Evolutionary conservation across 2,797 vertebrate species (phyloP), one percentile per base, ranked within the genome.

Genomic region (Petrocephalus schoutedeni): DNA sequence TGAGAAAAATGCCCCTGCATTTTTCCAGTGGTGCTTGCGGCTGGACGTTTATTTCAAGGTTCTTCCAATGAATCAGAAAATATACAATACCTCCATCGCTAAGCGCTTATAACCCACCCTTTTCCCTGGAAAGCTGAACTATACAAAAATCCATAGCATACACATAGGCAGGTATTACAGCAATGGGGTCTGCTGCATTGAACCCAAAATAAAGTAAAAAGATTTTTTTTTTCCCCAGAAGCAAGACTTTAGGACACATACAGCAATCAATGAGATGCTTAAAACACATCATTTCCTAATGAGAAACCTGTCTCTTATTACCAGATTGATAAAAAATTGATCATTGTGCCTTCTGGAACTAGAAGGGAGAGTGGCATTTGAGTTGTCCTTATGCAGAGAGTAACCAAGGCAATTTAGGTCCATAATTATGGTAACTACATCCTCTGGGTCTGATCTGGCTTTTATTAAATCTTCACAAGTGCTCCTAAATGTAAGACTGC

Each of bases 111-210:
- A 36, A 36, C 67, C 84, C 89, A 82, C 87, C 91, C 87, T 53
- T 84, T 54, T 23, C 23, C 88, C 86, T 67, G 90, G 90, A 67
- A 89, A 53, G 83, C 80, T 88, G 86, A 87, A 90, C 89, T 90
- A 89, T 88, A 90, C 53, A 28, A 53, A 16, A 54, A 87, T 32
- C 49, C 58, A 80, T 87, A 90, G 89, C 82, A 86, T 89, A 90
- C 90, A 92, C 9, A 90, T 89, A 88, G 67, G 82, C 90, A 88
- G 89, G 90, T 89, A 87, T 92, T 89, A 91, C 91, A 71, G 91
- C 91, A 92, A 95, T 94, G 93, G 92, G 93, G 91, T 94, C 92
- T 93, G 93, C 94, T 93, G 67, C 32, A 16, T 28, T 71, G 64
- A 89, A 88, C 90, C 90, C 88, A 88, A 82, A 82, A 89, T 88